phyloP scores from a whole-genome alignment of 2,113 vertebrate species.

The Hucho hucho region DNA sequence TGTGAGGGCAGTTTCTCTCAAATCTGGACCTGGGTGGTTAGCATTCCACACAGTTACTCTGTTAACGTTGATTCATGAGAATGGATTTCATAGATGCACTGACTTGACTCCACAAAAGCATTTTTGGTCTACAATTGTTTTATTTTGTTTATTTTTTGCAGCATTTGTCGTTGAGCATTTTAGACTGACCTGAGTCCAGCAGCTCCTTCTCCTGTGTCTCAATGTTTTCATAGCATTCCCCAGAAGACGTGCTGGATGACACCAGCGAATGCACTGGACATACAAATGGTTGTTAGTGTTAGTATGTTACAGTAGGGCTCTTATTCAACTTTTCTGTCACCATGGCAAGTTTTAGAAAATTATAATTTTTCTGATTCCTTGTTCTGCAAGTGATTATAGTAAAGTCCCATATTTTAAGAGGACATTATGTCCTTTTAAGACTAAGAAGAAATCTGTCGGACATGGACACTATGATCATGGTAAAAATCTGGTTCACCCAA shows the following conservation, averaged over 20 bases:
- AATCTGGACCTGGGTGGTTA: not conserved
- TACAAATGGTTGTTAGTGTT: not conserved
- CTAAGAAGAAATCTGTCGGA: not conserved
- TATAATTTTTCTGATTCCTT: not conserved
- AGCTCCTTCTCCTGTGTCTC: not conserved
- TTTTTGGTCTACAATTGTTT: not conserved
- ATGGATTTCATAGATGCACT: not conserved
- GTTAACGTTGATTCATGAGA: not conserved
- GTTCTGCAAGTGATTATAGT: no score
- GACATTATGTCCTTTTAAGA: not conserved
- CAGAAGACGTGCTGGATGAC: slow-evolving; percentile 13
- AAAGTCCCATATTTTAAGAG: no score
- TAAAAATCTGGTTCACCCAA: not conserved
- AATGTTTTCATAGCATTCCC: slow-evolving; percentile 12
- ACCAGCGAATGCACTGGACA: slow-evolving; percentile 2
- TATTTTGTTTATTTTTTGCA: not conserved
- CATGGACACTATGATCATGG: not conserved
- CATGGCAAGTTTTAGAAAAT: not conserved
- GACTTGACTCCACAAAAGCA: not conserved
- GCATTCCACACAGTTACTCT: not conserved
- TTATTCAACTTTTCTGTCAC: not conserved
- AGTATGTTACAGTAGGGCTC: not conserved
- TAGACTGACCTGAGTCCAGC: not conserved
- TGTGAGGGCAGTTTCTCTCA: not conserved
- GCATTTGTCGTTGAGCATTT: not conserved